These are phyloP conservation scores for Callipepla californica DNA, from an alignment of 2,113 vertebrate genomes.

Conservation along the genomic window DNA sequence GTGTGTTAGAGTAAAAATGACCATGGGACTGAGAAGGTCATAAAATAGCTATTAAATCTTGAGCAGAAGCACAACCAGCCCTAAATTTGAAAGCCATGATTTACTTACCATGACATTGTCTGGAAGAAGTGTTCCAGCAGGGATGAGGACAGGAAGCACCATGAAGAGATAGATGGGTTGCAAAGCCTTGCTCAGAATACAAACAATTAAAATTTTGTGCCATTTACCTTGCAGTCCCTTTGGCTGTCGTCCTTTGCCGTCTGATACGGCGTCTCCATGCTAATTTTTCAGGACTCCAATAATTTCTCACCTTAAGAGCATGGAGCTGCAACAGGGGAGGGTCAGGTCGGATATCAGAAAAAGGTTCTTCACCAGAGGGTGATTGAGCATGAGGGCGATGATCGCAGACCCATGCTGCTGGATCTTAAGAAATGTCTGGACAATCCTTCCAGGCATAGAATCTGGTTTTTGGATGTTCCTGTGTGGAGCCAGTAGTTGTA, in stretches of 20 bases:
- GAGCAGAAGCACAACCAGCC: not conserved
- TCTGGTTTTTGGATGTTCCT: not conserved
- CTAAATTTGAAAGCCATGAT: not conserved
- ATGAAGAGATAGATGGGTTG: not conserved
- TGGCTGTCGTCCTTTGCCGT: not conserved
- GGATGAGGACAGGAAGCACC: not conserved
- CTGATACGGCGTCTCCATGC: rapidly evolving
- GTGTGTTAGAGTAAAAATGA: no score
- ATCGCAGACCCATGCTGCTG: not conserved
- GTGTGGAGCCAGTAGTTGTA: not conserved
- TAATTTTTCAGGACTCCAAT: not conserved
- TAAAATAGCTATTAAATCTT: not conserved
- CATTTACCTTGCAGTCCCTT: not conserved
- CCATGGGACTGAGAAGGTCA: not conserved
- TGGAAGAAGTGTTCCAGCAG: not conserved
- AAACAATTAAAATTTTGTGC: not conserved
- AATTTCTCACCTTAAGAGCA: not conserved
- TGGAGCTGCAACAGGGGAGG: no score
- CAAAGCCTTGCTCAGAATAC: not conserved
- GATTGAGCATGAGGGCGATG: not conserved
- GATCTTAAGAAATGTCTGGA: not conserved
- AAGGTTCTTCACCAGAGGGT: not conserved
- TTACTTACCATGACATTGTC: no score
- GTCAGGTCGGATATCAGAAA: not conserved
- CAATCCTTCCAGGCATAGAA: not conserved